Base-by-base conservation (phyloP, 1,140 invertebrate genomes). In the Drosophila sp. region DNA sequence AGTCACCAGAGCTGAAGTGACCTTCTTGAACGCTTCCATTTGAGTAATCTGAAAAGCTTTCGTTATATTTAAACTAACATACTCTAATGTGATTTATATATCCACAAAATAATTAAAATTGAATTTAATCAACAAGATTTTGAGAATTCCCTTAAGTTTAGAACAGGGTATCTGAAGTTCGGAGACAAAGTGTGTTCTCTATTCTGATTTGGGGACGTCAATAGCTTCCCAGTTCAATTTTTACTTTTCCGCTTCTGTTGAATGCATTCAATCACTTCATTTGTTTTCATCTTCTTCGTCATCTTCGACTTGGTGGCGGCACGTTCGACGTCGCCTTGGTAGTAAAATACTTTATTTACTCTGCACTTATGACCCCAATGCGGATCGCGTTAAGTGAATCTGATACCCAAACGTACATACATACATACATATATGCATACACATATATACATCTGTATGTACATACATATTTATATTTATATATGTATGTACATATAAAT, bases 231-330 rank as follows among this genome's bases (percentile, higher is more conserved):
- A 55, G 55, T 58, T 58, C 35, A 38, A 60, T 50, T 67, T 55
- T 54, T 25, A 44, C 11, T 35, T 11, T 55, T 38, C 32, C 63
- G 69, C 76, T 61, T 61, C 68, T 72, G 73, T 70, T 60, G 72
- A 72, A 80, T 76, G 84, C 72, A 89, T 89, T 89, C 84, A 89
- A 89, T 89, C 84, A 89, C 80, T 90, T 89, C 71, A 89, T 84
- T 89, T 84, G 80, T 89, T 89, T 86, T 55, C 71, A 55, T 68
- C 50, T 72, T 25, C 57, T 23, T 38, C 41, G 60, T 27, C 27
- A 10, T 61, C 40, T 69, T 55, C 30, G 6, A 25, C 40, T 67
- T 29, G 56, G 29, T 65, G 72, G 72, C 72, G 72, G 73, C 73
- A 76, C 73, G 73, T 76, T 76, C 73, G 10, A 50, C 23, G 72